Evolutionary conservation across 2,888 invertebrate species (phyloP), one percentile per base, ranked within the genome.

Genomic region (Zaprionus lineosus): DNA sequence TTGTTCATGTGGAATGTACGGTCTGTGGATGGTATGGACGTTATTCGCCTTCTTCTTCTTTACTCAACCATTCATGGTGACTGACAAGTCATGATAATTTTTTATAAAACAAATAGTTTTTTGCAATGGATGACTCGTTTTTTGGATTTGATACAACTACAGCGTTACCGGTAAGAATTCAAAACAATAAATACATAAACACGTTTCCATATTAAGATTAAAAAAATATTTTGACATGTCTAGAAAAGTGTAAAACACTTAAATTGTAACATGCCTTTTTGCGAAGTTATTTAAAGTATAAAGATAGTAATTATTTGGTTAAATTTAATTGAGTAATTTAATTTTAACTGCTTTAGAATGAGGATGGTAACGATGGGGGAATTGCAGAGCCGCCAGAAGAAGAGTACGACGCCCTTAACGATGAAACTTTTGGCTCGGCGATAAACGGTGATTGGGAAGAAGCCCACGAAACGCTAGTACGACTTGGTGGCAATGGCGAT

Each of bases 321-420:
- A 14, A 29, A 15, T 11, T n/a, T 14, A 11, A 18, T 6, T 19
- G 24, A 18, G 3, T 40, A 40, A 33, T 11, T 7, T 3, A 16
- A 6, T 37, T 11, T 15, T 33, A 5, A 1, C 5, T 57, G 12
- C 21, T 81, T 72, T 66, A 88, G 82, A 89, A 89, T 39, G 87
- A 88, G 62, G 88, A 89, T 77, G 88, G 83, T 44, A 84, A 84
- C 41, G 87, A 88, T 44, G 86, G 88, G 28, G 93, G 93, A 52
- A 93, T 94, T 73, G 93, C 93, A 83, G 93, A 89, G 61, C 92
- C 91, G 33, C 93, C 93, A 2, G 95, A 95, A 83, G 96, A 96
- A 66, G 96, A 96, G 86, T 97, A 96, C 90, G 97, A 97, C 91
- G 96, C 96, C 0, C 92, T 97, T 67, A 97, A 97, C 82, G 95